Percentiles rank a stretch among this genome's conserved stretches.
Evolutionary conservation across 2,113 vertebrate species (phyloP).

Genomic region (Nothobranchius kuhntae): DNA sequence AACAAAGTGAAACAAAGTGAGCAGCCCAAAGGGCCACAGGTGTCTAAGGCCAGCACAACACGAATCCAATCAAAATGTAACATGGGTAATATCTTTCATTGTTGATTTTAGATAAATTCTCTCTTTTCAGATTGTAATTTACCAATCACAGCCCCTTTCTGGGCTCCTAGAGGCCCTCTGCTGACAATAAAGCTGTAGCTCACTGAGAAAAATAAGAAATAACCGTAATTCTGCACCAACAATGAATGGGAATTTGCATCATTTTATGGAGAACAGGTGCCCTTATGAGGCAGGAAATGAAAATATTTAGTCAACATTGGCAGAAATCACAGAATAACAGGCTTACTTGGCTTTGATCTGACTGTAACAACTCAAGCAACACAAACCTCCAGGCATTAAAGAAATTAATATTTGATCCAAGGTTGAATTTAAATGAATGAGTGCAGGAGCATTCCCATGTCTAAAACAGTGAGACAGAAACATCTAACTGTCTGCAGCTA

Average conservation of each 20-base stretch:
- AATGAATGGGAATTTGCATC: constrained; percentile 58
- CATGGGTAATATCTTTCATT: constrained; percentile 49
- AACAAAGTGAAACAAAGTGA: constrained; percentile 67
- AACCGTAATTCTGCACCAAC: constrained; percentile 27
- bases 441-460: no score
- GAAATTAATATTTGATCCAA: no score
- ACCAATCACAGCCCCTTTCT: constrained; percentile 30
- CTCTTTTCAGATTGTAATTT: constrained; percentile 49
- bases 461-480: no score
- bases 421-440: no score
- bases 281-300: constrained; percentile 18
- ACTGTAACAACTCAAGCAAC: constrained; percentile 1
- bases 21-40: constrained; percentile 54
- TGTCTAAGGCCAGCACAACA: constrained; percentile 49
- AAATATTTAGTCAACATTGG: constrained; percentile 15
- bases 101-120: constrained; percentile 49
- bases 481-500: no score
- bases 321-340: constrained; percentile 30
- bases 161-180: constrained; percentile 42
- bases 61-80: constrained; percentile 64
- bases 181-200: constrained; percentile 45
- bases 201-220: constrained; percentile 50
- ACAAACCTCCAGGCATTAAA: not conserved
- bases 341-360: constrained; percentile 6
- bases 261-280: constrained; percentile 49